Conservation (phyloP, 2,113 vertebrate genomes). For the Catharus fuscescens region DNA sequence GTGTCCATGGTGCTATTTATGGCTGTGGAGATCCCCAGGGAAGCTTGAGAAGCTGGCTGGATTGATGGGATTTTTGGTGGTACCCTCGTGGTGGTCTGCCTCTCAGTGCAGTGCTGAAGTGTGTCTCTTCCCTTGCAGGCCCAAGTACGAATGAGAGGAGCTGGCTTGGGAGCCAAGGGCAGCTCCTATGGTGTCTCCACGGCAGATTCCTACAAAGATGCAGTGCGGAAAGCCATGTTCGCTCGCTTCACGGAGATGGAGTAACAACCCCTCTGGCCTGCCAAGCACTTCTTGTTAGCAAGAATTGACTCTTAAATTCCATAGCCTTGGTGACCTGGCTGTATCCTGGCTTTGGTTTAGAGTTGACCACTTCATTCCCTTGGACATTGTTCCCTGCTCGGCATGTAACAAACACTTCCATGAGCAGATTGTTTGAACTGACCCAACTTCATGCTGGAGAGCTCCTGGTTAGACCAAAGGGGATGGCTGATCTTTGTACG, state of each 20-base stretch:
- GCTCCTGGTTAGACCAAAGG: constrained; percentile 40
- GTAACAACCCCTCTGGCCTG: constrained; percentile 62
- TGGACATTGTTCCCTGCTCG: constrained; percentile 21
- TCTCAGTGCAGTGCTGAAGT: neutral
- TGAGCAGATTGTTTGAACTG: constrained; percentile 7
- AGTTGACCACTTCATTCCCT: constrained; percentile 63
- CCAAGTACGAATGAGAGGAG: constrained; percentile 91
- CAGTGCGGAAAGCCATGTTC: constrained; percentile 98
- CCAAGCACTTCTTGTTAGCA: neutral
- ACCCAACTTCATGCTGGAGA: constrained; percentile 55
- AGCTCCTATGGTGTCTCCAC: constrained; percentile 91
- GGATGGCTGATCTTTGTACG: constrained; percentile 49
- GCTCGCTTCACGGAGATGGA: constrained; percentile 98
- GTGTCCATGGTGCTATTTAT: neutral
- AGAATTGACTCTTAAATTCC: constrained; percentile 57
- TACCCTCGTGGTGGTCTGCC: accelerated
- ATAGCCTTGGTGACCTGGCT: constrained; percentile 55
- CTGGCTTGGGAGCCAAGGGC: constrained; percentile 94
- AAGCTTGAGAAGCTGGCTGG: neutral
- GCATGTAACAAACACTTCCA: constrained; percentile 48
- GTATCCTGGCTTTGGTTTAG: constrained; percentile 53
- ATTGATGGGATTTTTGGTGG: too few relatives aligned
- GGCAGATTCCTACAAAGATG: constrained; percentile 96
- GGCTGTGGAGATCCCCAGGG: neutral
- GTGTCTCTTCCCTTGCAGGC: constrained; percentile 75